Percentiles rank a stretch among this genome's conserved stretches.
Conservation (phyloP, 2,888 invertebrate species). For the Notodonta dromedarius region DNA sequence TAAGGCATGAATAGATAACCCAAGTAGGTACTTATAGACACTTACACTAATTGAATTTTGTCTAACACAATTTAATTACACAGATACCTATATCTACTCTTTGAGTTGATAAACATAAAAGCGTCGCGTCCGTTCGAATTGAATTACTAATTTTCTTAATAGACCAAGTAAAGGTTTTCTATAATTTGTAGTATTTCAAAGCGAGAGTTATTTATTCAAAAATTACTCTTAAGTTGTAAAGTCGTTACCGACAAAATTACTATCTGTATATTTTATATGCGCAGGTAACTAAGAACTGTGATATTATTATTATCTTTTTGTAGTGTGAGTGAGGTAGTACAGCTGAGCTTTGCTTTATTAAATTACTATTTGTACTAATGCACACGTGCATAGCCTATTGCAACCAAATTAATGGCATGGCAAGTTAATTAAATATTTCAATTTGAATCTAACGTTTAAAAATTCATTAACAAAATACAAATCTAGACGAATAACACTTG, state of each 20-base stretch:
- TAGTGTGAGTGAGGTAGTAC: no score
- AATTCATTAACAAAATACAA: not conserved
- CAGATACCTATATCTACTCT: constrained; percentile 7
- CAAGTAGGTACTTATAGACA: not conserved
- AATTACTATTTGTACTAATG: no score
- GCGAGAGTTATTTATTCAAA: not conserved
- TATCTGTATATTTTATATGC: no score
- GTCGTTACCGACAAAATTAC: no score
- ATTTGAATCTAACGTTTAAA: no score
- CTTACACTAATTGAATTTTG: not conserved
- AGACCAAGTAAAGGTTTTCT: constrained; percentile 48
- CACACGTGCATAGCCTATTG: no score
- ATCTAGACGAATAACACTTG: constrained; percentile 19
- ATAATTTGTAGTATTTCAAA: constrained; percentile 24
- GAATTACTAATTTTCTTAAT: constrained; percentile 49
- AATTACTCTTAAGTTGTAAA: not conserved
- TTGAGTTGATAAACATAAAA: constrained; percentile 29
- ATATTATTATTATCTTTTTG: no score
- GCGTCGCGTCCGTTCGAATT: constrained; percentile 24
- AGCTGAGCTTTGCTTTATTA: no score
- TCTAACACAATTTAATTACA: not conserved
- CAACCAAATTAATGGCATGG: no score
- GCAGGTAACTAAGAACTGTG: no score
- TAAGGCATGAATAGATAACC: no score
- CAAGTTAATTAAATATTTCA: no score